Evolutionary conservation across 2,888 invertebrate species (phyloP).

Genomic region (Hyposoter dolosus): DNA sequence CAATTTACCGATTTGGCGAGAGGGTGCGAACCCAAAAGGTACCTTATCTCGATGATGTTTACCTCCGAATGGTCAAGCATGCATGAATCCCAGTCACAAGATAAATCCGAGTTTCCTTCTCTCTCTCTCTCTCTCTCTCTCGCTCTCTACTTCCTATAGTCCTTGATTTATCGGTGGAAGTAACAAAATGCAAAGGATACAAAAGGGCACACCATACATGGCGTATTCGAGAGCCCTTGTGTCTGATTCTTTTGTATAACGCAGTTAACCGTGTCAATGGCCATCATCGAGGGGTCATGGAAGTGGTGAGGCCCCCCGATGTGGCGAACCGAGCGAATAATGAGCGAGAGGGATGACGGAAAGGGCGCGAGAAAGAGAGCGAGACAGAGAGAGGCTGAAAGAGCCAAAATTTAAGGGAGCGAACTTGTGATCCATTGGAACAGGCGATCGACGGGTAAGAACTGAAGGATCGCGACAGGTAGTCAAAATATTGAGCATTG

Average conservation of each 20-base stretch:
- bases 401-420: neutral
- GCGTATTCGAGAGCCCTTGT: neutral
- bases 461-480: neutral
- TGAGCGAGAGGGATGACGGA: neutral
- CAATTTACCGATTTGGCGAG: neutral
- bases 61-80: neutral
- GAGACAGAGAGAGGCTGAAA: neutral
- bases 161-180: neutral
- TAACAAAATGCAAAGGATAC: neutral
- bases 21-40: neutral
- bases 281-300: constrained; percentile 64
- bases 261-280: constrained; percentile 58
- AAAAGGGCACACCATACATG: neutral
- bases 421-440: neutral
- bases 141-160: neutral
- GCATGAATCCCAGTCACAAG: constrained; percentile 17
- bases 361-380: neutral
- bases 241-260: neutral
- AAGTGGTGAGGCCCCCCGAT: constrained; percentile 24
- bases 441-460: neutral
- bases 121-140: neutral
- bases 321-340: neutral
- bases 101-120: constrained; percentile 30
- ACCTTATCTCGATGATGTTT: neutral
- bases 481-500: neutral